phyloP scores from a whole-genome alignment of 2,113 vertebrate genomes.

The Corydoras maculifer region DNA sequence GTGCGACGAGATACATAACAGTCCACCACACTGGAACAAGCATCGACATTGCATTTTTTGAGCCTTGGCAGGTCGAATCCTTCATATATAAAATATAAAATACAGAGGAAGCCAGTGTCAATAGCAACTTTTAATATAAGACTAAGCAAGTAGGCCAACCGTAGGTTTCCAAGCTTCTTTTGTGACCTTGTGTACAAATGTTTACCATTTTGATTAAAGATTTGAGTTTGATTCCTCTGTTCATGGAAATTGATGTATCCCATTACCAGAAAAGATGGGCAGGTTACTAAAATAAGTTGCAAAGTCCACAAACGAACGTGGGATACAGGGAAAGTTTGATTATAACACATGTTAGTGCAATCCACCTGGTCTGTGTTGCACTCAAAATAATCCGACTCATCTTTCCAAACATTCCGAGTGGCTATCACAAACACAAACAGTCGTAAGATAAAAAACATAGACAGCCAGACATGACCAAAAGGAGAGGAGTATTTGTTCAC shows the following conservation, averaged over 20 bases:
- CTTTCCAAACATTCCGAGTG: slow-evolving; percentile 80
- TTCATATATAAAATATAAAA: slow-evolving; percentile 73
- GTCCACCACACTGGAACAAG: slow-evolving; percentile 84
- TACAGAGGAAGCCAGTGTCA: slow-evolving; percentile 76
- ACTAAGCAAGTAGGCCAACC: slow-evolving; percentile 90
- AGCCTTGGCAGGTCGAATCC: slow-evolving; percentile 74
- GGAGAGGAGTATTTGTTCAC: slow-evolving; percentile 90
- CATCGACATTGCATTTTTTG: slow-evolving; percentile 70
- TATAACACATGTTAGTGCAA: slow-evolving; percentile 85
- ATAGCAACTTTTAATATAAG: slow-evolving; percentile 77
- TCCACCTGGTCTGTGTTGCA: slow-evolving; percentile 89
- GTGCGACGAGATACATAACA: slow-evolving; percentile 85
- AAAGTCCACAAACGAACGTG: slow-evolving; percentile 91
- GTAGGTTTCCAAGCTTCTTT: slow-evolving; percentile 84
- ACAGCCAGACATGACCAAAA: slow-evolving; percentile 88
- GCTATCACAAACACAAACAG: slow-evolving; percentile 89
- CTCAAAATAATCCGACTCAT: slow-evolving; percentile 83
- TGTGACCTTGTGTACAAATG: slow-evolving; percentile 66
- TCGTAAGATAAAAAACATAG: slow-evolving; percentile 85
- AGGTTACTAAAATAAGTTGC: slow-evolving; percentile 92
- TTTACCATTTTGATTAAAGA: neutral
- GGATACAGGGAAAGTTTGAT: slow-evolving; percentile 85
- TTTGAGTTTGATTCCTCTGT: slow-evolving; percentile 67
- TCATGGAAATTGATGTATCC: slow-evolving; percentile 84
- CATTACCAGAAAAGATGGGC: slow-evolving; percentile 85